Evolutionary conservation across 2,888 invertebrate genomes (phyloP).

Genomic region (Cancer borealis): DNA sequence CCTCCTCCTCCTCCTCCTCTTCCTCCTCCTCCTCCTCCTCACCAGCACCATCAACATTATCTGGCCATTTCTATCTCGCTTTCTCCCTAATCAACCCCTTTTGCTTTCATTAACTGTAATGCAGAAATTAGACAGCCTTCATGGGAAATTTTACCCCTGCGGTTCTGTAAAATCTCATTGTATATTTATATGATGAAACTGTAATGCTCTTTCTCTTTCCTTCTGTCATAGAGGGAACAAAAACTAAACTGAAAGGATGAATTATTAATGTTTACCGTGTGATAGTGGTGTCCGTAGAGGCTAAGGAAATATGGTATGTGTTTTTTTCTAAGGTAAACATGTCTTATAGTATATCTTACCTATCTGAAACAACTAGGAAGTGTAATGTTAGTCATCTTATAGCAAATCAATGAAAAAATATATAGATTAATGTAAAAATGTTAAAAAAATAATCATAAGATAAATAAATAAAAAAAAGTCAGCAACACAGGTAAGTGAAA

Average conservation of each 20-base stretch:
- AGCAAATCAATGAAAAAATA: background rate
- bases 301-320: background rate
- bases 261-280: background rate
- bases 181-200: background rate
- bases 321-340: background rate
- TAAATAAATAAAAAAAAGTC: background rate
- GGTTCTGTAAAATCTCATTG: background rate
- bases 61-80: background rate
- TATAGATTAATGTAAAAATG: too few species aligned
- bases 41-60: background rate
- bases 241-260: background rate
- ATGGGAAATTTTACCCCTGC: background rate
- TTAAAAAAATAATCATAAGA: too few species aligned
- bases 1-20: background rate
- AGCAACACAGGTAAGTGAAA: background rate
- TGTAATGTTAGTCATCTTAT: background rate
- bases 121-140: slow-evolving; percentile 16
- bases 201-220: slow-evolving; percentile 15
- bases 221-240: background rate
- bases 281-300: background rate
- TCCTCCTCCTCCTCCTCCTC: background rate
- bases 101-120: slow-evolving; percentile 14
- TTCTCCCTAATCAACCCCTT: background rate
- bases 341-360: background rate
- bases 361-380: background rate